Evolutionary conservation across 1,140 invertebrate species (phyloP), one percentile per base, ranked within the genome.

Genomic region (Geopemphigus sp.): DNA sequence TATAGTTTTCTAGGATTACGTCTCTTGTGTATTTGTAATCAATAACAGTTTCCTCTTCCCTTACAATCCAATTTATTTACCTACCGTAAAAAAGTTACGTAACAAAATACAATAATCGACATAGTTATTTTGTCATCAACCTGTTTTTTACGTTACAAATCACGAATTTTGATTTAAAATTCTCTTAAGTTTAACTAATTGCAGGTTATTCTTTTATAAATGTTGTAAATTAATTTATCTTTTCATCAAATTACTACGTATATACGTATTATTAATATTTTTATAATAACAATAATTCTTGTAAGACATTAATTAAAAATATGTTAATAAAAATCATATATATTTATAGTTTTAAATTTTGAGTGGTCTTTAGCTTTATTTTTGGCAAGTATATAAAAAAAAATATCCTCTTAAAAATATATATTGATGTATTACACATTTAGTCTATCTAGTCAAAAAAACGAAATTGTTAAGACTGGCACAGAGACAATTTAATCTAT

Each of bases 401-500:
- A 66, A 64, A 39, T n/a, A n/a, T 3, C 17, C n/a, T 19, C 1
- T n/a, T 19, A 10, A 14, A 66, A 64, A 32, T 32, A 64, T 66
- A 66, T 22, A 32, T n/a, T 39, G 63, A 66, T 10, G n/a, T 39
- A 39, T 66, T 45, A 66, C n/a, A 66, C 22, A 45, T 14, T 66
- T 66, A n/a, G 63, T n/a, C 45, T 22, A n/a, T n/a, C n/a, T n/a
- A n/a, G n/a, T n/a, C n/a, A n/a, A n/a, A 64, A 45, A 45, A 66
- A 45, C n/a, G 12, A n/a, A 45, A 66, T 26, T 22, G 12, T 66
- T 39, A 45, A 39, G 11, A 45, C 63, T 66, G 63, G 63, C 63
- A 66, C 39, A 1, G 39, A 45, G n/a, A 66, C 63, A 66, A 66
- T 39, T 66, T 66, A 66, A 39, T 66, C 22, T 66, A 11, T 66